Evolutionary conservation across 2,888 invertebrate species (phyloP), one percentile per base, ranked within the genome.

Genomic region (Mystacides longicornis): DNA sequence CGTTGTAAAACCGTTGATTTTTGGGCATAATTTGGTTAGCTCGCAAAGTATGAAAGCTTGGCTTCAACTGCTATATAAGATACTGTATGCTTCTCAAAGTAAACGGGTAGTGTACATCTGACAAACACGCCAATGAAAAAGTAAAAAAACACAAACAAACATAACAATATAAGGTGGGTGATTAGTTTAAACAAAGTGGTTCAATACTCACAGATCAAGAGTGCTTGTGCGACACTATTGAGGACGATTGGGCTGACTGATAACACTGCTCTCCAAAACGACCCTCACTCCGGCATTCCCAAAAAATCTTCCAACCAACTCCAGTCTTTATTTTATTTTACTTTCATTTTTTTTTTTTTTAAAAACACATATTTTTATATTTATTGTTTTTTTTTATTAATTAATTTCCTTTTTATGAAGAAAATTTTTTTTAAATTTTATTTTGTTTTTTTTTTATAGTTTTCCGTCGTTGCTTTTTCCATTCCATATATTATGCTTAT

Each of bases 301-400:
- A 9, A 14, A 31, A 31, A 31, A 31, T 31, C 9, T 31, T 31
- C 31, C 7, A 14, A 7, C 7, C 31, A 31, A 9, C 14, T 31
- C 31, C 31, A 31, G 7, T 31, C 14, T 31, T 51, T 20, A 49
- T 54, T 54, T 54, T 49, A 49, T 22, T 54, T 22, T 49, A 33
- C 27, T 31, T 27, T 18, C 54, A 54, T 19, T 55, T 23, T 51
- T 14, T 31, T 46, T 23, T n/a, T n/a, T n/a, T n/a, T n/a, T n/a
- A n/a, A n/a, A n/a, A n/a, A n/a, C n/a, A n/a, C n/a, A n/a, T n/a
- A n/a, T n/a, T n/a, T n/a, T n/a, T n/a, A n/a, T n/a, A n/a, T n/a
- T n/a, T n/a, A n/a, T n/a, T n/a, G n/a, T n/a, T n/a, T n/a, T n/a
- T n/a, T n/a, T n/a, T n/a, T n/a, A n/a, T n/a, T n/a, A n/a, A n/a